A percentile compares a stretch with the other conserved stretches of the same genome.
These are phyloP conservation scores for Diarsia rubi DNA, from an alignment of 2,888 invertebrate species.

Conservation along the genomic window DNA sequence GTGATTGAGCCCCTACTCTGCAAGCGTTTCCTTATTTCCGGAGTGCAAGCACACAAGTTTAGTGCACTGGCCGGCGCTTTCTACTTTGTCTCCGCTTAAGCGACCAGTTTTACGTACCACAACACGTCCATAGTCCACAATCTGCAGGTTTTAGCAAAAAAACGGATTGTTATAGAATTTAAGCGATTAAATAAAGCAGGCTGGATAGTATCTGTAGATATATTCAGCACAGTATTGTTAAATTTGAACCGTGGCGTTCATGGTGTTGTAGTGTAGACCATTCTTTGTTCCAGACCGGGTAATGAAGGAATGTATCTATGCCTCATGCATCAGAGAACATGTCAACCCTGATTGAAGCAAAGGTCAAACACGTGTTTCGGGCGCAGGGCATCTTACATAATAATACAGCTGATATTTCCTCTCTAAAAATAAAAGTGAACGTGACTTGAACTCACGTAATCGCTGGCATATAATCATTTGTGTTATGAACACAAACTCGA, in stretches of 20 bases:
- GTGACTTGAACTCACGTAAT: constrained; percentile 81
- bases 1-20: constrained; percentile 50
- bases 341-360: constrained; percentile 38
- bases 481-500: constrained; percentile 75
- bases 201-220: background rate
- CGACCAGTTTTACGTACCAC: constrained; percentile 47
- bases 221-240: background rate
- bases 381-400: constrained; percentile 74
- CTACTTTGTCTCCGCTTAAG: constrained; percentile 61
- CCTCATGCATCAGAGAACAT: background rate
- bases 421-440: constrained; percentile 89
- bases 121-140: constrained; percentile 5
- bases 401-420: constrained; percentile 76
- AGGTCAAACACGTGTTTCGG: constrained; percentile 69
- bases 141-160: background rate
- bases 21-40: constrained; percentile 64
- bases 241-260: background rate
- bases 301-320: background rate
- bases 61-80: constrained; percentile 68
- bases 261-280: background rate
- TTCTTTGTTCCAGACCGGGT: background rate
- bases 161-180: background rate
- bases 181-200: background rate
- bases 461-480: constrained; percentile 73
- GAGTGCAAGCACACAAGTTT: constrained; percentile 47